Percentiles rank a stretch among this genome's conserved stretches.
phyloP scores from a whole-genome alignment of 2,797 vertebrate species.

The Gobionotothen gibberifrons region DNA sequence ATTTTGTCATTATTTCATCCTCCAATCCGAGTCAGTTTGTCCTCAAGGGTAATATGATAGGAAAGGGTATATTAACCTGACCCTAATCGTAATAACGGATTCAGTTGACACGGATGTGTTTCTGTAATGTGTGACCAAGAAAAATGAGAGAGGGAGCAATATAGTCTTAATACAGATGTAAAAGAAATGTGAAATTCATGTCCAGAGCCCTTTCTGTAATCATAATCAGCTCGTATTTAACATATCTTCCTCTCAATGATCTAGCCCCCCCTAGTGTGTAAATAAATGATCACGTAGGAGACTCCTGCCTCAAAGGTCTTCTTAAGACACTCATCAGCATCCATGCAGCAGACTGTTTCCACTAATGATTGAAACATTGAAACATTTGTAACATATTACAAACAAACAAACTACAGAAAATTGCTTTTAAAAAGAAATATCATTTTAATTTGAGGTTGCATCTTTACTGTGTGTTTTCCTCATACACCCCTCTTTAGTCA shows the following conservation, averaged over 20 bases:
- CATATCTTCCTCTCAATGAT: slow-evolving; percentile 70
- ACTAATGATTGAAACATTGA: slow-evolving; percentile 30
- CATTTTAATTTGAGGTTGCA: slow-evolving; percentile 17
- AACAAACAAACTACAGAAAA: not conserved
- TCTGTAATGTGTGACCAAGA: slow-evolving; percentile 41
- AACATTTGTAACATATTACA: slow-evolving; percentile 21
- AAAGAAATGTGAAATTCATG: slow-evolving; percentile 24
- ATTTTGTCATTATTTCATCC: slow-evolving; percentile 69
- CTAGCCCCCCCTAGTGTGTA: slow-evolving; percentile 83
- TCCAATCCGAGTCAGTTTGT: slow-evolving; percentile 53
- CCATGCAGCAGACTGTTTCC: slow-evolving; percentile 26
- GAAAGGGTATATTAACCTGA: slow-evolving; percentile 67
- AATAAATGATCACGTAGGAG: slow-evolving; percentile 63
- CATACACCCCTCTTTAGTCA: not conserved
- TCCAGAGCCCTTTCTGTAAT: slow-evolving; percentile 30
- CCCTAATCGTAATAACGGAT: slow-evolving; percentile 58
- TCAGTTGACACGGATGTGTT: slow-evolving; percentile 59
- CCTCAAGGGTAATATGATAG: slow-evolving; percentile 65
- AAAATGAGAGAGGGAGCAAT: slow-evolving; percentile 5
- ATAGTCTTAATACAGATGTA: slow-evolving; percentile 10
- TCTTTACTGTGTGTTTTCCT: slow-evolving; percentile 1
- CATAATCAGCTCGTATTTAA: slow-evolving; percentile 57
- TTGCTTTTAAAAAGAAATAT: slow-evolving; percentile 20
- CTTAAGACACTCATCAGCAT: slow-evolving; percentile 45
- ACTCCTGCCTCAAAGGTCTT: slow-evolving; percentile 32